Evolutionary conservation across 2,888 invertebrate genomes (phyloP), one percentile per base, ranked within the genome.

Genomic region (Phorcus lineatus): DNA sequence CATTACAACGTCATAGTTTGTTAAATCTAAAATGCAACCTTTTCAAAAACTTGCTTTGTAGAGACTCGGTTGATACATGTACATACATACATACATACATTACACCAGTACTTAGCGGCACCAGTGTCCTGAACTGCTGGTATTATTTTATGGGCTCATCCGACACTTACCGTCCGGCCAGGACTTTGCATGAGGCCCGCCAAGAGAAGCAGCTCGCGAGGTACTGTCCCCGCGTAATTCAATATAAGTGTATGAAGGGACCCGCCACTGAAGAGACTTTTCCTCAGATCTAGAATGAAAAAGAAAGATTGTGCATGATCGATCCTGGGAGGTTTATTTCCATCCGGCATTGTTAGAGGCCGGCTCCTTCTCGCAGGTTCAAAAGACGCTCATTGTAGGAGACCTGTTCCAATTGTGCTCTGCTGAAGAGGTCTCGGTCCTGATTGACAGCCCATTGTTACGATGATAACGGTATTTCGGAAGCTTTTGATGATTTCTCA

Each of bases 381-480:
- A 74, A 74, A 74, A 74, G 74, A 74, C 74, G n/a, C 74, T 74
- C 74, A 74, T 52, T 47, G 40, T 74, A 24, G 74, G 28, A 52
- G 74, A 24, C 24, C 24, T 52, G 47, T 22, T 47, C 74, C 74
- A 74, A 74, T 74, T 74, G 74, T 74, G 47, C 52, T 52, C 24
- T 53, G 53, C n/a, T 74, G 74, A 74, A 52, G 74, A 74, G 74
- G 74, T 47, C 52, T 52, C 47, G 16, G 52, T 7, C 22, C 24
- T 52, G 74, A 74, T 74, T 74, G 74, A 74, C 74, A 74, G 74
- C 52, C 52, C 74, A 74, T 74, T 74, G 74, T 74, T 74, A 19
- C 22, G 52, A 24, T 52, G 74, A 74, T 74, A 74, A 74, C 74
- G 74, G 74, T 74, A 74, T 74, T 74, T 74, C 74, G 40, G 52